These are phyloP conservation scores for Macrosiphum euphorbiae DNA, from an alignment of 2,888 invertebrate species.

Conservation along the genomic window DNA sequence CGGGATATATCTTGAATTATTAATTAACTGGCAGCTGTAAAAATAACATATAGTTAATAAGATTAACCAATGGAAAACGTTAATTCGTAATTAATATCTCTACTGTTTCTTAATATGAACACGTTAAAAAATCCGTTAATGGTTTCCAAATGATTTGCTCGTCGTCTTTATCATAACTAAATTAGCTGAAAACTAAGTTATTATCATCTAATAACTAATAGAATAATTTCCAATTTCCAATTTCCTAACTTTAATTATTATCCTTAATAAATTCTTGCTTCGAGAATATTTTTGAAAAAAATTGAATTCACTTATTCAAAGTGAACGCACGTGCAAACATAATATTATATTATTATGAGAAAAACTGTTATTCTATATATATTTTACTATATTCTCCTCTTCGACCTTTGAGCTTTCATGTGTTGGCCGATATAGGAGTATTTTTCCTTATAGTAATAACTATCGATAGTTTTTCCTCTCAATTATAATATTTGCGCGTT, in stretches of 20 bases:
- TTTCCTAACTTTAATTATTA: not conserved
- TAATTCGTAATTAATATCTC: not conserved
- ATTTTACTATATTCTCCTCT: not conserved
- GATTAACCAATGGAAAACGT: not conserved
- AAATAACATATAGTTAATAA: not conserved
- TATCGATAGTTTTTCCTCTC: too few species aligned
- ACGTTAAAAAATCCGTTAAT: not conserved
- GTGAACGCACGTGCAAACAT: not conserved
- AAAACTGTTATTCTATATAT: not conserved
- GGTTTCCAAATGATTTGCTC: not conserved
- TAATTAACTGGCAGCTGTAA: not conserved
- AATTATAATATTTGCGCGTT: too few species aligned
- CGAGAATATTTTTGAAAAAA: not conserved
- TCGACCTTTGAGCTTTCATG: not conserved
- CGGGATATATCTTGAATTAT: not conserved
- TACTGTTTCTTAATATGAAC: not conserved
- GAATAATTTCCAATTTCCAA: not conserved
- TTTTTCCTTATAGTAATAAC: too few species aligned
- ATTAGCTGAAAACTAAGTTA: too few species aligned
- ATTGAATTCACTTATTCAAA: not conserved
- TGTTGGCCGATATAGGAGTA: not conserved
- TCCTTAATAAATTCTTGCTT: not conserved
- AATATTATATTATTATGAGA: not conserved
- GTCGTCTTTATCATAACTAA: not conserved
- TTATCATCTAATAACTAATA: not conserved